Base-by-base conservation (phyloP, 2,888 invertebrate species). In the Rhodophaea formosa region DNA sequence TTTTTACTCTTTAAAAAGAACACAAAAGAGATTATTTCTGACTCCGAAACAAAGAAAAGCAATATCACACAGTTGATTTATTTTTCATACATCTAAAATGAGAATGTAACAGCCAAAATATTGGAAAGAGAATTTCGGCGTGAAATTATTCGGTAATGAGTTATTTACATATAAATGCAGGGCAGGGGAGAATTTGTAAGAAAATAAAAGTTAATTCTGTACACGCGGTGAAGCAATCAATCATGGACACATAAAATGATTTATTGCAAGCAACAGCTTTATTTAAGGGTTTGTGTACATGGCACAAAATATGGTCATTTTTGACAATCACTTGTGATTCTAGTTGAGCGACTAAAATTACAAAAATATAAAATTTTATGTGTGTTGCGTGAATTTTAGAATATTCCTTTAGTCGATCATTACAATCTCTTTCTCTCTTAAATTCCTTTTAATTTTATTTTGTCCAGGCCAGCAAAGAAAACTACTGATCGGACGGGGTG, bases 221-320 rank as follows among this genome's bases (percentile, higher is more conserved):
- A 62, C 69, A 67, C 63, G 64, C 65, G 65, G 64, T 71, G 62
- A 77, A 70, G 78, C 74, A 77, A 86, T 86, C 86, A 86, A 86
- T 86, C 84, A 84, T 66, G 72, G 69, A 75, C 77, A 79, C 75
- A 74, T 79, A 75, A 75, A 71, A 79, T 85, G 86, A 86, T 86
- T 84, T 82, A 86, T 84, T 75, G 70, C 74, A 65, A 60, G 73
- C 69, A 80, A 78, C 82, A 79, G 82, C 79, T 83, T 46, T 46
- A 23, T 46, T 46, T 12, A n/a, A 46, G 12, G 46, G 46, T n/a
- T 23, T 46, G 46, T 10, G 17, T 46, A 29, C 46, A 46, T n/a
- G 39, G 3, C 12, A 35, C 5, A 23, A 29, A 46, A 46, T 12
- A n/a, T 46, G 12, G 17, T 46, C 46, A 46, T 23, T 46, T n/a